Evolutionary conservation across 1,140 invertebrate species (phyloP).

Genomic region (Anastatus disparis): DNA sequence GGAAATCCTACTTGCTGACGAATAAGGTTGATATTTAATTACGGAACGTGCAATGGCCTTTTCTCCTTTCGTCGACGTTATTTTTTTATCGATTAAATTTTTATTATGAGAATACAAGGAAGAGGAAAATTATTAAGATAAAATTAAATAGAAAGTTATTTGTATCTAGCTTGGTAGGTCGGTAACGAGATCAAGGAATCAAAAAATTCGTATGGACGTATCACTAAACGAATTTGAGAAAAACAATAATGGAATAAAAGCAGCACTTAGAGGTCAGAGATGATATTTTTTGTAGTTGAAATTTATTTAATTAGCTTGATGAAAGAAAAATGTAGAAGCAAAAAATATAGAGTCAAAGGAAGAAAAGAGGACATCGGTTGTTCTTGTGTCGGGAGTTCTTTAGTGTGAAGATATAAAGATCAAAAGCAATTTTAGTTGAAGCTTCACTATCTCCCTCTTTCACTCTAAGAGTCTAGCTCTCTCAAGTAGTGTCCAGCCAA

Average conservation of each 20-base stretch:
- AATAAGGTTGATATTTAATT: constrained; percentile 54
- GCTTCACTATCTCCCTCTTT: not conserved
- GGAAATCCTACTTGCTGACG: constrained; percentile 51
- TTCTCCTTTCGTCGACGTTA: constrained; percentile 41
- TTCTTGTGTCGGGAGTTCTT: not conserved
- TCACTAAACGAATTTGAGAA: constrained; percentile 40
- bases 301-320: not conserved
- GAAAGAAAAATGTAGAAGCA: not conserved
- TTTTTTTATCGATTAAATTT: constrained; percentile 40
- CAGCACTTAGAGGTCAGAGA: not conserved
- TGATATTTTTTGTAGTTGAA: not conserved
- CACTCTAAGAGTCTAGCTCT: not conserved
- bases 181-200: no score
- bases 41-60: constrained; percentile 29
- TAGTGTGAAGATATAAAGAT: not conserved
- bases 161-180: no score
- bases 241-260: not conserved
- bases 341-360: not conserved
- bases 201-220: no score
- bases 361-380: not conserved
- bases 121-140: not conserved
- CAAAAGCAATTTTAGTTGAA: not conserved
- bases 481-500: not conserved
- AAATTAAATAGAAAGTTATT: no score
- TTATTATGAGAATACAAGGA: constrained; percentile 29